These are phyloP conservation scores for Xyrauchen texanus DNA, from an alignment of 2,113 vertebrate genomes.

Conservation along the genomic window DNA sequence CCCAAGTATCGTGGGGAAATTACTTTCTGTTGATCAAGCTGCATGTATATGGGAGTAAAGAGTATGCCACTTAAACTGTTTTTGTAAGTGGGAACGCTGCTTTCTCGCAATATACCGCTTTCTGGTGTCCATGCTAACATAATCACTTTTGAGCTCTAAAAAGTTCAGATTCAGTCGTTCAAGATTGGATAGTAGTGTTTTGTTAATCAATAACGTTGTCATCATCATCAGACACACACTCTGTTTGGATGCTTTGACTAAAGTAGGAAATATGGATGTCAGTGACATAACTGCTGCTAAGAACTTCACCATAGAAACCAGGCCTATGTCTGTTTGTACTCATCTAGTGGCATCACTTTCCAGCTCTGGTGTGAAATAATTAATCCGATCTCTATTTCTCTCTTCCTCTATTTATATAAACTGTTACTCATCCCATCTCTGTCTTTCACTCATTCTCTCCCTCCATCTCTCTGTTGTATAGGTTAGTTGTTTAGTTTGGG, in stretches of 20 bases:
- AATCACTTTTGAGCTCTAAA: too few relatives aligned
- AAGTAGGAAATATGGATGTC: conserved; percentile 4
- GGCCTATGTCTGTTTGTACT: not conserved
- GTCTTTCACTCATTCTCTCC: not conserved
- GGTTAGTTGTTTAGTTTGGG: conserved; percentile 16
- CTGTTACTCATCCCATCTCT: not conserved
- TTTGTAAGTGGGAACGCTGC: too few relatives aligned
- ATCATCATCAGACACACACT: not conserved
- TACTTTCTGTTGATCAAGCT: too few relatives aligned
- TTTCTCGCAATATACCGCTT: too few relatives aligned
- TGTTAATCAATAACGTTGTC: conserved; percentile 10
- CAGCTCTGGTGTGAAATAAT: not conserved
- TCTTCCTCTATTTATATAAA: not conserved
- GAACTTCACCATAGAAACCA: conserved; percentile 33
- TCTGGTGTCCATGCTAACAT: too few relatives aligned
- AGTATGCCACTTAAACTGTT: too few relatives aligned
- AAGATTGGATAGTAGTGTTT: too few relatives aligned
- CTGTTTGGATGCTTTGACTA: conserved; percentile 5
- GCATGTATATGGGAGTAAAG: too few relatives aligned
- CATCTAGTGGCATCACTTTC: not conserved
- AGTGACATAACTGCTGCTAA: conserved; percentile 1
- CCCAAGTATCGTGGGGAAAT: too few relatives aligned
- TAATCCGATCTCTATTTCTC: not conserved
- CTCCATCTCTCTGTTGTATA: not conserved
- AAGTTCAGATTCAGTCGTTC: too few relatives aligned